phyloP scores from a whole-genome alignment of 2,888 invertebrate species.

The Chymomyza procnemis region DNA sequence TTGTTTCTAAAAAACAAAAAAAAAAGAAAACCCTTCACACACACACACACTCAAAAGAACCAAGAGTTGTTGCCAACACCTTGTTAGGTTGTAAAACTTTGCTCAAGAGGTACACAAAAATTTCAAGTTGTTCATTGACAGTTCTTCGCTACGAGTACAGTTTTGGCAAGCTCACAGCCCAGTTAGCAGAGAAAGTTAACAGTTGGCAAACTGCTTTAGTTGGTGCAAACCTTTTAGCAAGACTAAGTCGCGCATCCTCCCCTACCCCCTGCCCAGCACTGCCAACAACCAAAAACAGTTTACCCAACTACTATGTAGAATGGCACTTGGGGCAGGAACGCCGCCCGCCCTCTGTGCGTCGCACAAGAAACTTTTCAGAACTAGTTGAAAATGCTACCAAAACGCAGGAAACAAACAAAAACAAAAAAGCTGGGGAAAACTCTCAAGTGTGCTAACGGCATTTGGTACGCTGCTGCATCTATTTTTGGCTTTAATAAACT shows the following conservation, averaged over 20 bases:
- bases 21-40: too few species aligned
- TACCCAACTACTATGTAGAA: neutral
- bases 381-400: neutral
- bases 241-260: too few species aligned
- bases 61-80: neutral
- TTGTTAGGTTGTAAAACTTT: neutral
- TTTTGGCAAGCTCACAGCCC: neutral
- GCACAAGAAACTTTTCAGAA: neutral
- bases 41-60: neutral
- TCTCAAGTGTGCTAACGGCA: slow-evolving; percentile 21
- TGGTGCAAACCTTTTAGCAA: neutral
- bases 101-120: neutral
- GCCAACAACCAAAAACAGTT: neutral
- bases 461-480: slow-evolving; percentile 11
- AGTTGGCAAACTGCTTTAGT: neutral
- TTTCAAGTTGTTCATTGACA: neutral
- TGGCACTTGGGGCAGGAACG: neutral
- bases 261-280: too few species aligned
- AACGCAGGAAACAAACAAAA: neutral
- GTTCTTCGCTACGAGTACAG: neutral
- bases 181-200: neutral
- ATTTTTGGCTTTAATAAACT: slow-evolving; percentile 41
- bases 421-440: slow-evolving; percentile 7
- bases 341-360: too few species aligned
- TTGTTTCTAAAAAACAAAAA: neutral